Percentiles rank a stretch among this genome's conserved stretches.
Conservation (phyloP, 1,140 invertebrate species). For the Apis laboriosa region DNA sequence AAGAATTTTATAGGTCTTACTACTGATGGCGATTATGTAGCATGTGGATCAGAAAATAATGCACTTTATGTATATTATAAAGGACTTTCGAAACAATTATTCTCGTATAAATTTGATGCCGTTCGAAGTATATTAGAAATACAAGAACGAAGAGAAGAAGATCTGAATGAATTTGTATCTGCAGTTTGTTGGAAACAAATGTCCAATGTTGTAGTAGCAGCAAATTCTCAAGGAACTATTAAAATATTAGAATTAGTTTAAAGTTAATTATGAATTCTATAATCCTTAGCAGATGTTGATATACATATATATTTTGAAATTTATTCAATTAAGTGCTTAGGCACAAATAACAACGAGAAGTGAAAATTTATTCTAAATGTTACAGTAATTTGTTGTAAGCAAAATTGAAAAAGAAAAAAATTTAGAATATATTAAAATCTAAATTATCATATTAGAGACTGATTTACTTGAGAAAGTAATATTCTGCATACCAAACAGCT, state of each 20-base stretch:
- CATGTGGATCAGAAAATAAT: slow-evolving; percentile 98
- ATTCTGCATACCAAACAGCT: slow-evolving; percentile 37
- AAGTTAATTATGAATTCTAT: slow-evolving; percentile 43
- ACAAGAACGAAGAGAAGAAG: slow-evolving; percentile 90
- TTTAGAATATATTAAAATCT: slow-evolving; percentile 20
- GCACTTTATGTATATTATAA: slow-evolving; percentile 97
- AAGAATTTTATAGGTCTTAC: slow-evolving; percentile 99
- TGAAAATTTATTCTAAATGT: slow-evolving; percentile 61
- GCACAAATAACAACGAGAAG: slow-evolving; percentile 53
- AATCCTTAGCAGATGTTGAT: slow-evolving; percentile 1
- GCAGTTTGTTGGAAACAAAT: slow-evolving; percentile 96
- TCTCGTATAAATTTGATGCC: slow-evolving; percentile 95
- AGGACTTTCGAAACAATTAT: slow-evolving; percentile 92
- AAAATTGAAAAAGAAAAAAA: slow-evolving; percentile 13
- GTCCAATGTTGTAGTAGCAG: slow-evolving; percentile 94
- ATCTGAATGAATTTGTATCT: slow-evolving; percentile 96
- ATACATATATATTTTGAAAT: slow-evolving; percentile 35
- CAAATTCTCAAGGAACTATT: slow-evolving; percentile 97
- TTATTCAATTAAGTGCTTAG: slow-evolving; percentile 37
- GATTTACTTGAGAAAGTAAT: slow-evolving; percentile 32
- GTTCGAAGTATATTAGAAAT: slow-evolving; percentile 89
- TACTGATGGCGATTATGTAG: slow-evolving; percentile 96
- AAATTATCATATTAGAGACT: slow-evolving; percentile 41
- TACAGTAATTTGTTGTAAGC: slow-evolving; percentile 39
- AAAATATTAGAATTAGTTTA: slow-evolving; percentile 91